Conservation (phyloP, 2,797 vertebrate species). For the Lacerta bilineata region DNA sequence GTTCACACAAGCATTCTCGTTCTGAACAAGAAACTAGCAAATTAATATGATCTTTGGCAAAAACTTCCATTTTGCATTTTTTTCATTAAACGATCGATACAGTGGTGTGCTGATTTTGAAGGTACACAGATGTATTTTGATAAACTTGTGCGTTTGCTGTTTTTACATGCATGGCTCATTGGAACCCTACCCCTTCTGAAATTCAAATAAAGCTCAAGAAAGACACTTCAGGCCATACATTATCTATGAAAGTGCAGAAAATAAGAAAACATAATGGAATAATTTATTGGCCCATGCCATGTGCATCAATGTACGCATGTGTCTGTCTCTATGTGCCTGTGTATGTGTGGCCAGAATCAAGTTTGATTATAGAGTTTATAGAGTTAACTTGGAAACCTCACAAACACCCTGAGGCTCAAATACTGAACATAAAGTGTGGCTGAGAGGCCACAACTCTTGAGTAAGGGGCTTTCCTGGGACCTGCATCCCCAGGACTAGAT, state of each 20-base stretch:
- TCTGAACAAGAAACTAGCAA: conserved; percentile 56
- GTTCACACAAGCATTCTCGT: conserved; percentile 48
- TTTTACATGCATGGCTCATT: conserved; percentile 30
- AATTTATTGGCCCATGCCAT: not conserved
- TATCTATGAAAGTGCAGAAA: conserved; percentile 10
- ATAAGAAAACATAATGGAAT: not conserved
- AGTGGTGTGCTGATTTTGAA: conserved; percentile 29
- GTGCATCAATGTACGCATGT: not conserved
- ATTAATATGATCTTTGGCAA: conserved; percentile 39
- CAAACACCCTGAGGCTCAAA: too few species aligned
- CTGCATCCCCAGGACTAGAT: too few species aligned
- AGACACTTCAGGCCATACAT: not conserved
- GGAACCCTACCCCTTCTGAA: conserved; percentile 26
- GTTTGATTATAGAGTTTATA: too few species aligned
- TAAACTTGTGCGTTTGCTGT: conserved; percentile 21
- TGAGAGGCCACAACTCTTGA: too few species aligned
- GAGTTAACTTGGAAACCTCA: too few species aligned
- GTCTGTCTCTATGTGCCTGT: not conserved
- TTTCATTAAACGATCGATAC: conserved; percentile 40
- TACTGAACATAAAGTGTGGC: too few species aligned
- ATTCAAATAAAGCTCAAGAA: conserved; percentile 48
- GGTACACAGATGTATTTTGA: not conserved
- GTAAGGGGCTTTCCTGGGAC: too few species aligned
- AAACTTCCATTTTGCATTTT: conserved; percentile 43
- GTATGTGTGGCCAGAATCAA: too few species aligned